Conservation (phyloP, 2,797 vertebrate species). For the Coregonus sp. region DNA sequence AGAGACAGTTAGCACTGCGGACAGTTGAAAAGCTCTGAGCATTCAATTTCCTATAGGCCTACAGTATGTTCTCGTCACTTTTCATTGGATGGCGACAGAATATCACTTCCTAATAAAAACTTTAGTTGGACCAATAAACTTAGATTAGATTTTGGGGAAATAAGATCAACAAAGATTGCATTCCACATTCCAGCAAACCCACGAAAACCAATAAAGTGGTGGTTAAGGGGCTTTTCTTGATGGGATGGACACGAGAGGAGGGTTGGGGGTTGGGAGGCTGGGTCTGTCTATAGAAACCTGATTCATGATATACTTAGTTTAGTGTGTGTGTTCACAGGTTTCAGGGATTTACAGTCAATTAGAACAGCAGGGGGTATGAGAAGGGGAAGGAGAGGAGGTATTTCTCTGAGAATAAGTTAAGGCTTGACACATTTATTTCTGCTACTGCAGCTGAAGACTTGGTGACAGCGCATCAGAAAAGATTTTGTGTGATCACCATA, state of each 20-base stretch:
- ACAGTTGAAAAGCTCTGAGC: slow-evolving; percentile 53
- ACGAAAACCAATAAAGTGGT: slow-evolving; percentile 57
- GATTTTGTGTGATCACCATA: slow-evolving; percentile 73
- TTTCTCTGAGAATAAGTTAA: slow-evolving; percentile 70
- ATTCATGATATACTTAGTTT: slow-evolving; percentile 65
- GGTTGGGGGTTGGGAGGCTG: slow-evolving; percentile 26
- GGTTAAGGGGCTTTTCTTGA: slow-evolving; percentile 19
- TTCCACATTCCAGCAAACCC: slow-evolving; percentile 46
- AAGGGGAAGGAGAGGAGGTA: slow-evolving; percentile 9
- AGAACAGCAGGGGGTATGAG: slow-evolving; percentile 67
- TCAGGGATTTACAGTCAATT: slow-evolving; percentile 72
- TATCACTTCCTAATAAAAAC: slow-evolving; percentile 25
- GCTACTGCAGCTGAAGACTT: slow-evolving; percentile 65
- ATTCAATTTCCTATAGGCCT: slow-evolving; percentile 49
- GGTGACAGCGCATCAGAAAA: slow-evolving; percentile 75
- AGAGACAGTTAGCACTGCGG: slow-evolving; percentile 71
- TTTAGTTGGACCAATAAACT: slow-evolving; percentile 6
- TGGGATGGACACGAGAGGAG: slow-evolving; percentile 29
- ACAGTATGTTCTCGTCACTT: slow-evolving; percentile 53
- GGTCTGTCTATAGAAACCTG: slow-evolving; percentile 60
- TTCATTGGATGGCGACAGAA: slow-evolving; percentile 52
- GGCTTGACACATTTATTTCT: slow-evolving; percentile 73
- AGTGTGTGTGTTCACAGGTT: slow-evolving; percentile 71
- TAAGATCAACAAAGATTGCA: slow-evolving; percentile 27
- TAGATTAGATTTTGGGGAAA: slow-evolving; percentile 2